Percentiles rank a stretch among this genome's conserved stretches.
Conservation (phyloP, 1,140 invertebrate species). For the Euura lappo region DNA sequence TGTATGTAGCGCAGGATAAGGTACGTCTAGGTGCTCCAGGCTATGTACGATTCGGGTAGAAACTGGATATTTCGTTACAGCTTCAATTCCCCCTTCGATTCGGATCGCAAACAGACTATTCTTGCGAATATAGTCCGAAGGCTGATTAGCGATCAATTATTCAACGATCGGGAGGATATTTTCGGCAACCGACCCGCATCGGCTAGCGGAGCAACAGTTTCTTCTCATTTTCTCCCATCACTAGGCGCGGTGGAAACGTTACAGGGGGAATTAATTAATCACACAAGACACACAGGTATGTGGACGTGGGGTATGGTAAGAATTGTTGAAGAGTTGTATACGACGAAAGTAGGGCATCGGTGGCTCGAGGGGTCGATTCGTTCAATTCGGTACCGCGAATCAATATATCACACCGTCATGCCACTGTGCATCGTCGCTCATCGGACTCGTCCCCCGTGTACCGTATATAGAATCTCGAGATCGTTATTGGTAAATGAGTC, state of each 20-base stretch:
- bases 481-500: neutral
- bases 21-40: neutral
- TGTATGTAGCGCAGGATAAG: neutral
- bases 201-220: too few relatives aligned
- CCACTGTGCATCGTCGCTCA: too few relatives aligned
- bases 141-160: too few relatives aligned
- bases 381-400: conserved; percentile 2
- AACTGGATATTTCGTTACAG: neutral
- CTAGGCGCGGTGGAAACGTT: too few relatives aligned
- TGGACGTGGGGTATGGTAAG: neutral
- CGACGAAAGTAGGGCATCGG: neutral
- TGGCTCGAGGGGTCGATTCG: neutral
- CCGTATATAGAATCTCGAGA: neutral
- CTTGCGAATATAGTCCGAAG: neutral
- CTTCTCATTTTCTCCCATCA: too few relatives aligned
- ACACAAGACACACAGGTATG: neutral
- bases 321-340: too few relatives aligned
- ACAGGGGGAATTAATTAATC: neutral
- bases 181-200: too few relatives aligned
- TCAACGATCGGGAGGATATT: too few relatives aligned
- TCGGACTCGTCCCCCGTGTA: neutral
- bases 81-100: neutral
- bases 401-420: neutral
- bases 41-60: neutral
- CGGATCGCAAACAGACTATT: neutral